Evolutionary conservation across 1,140 invertebrate species (phyloP).

Genomic region (Drosophila pseudoananassae): DNA sequence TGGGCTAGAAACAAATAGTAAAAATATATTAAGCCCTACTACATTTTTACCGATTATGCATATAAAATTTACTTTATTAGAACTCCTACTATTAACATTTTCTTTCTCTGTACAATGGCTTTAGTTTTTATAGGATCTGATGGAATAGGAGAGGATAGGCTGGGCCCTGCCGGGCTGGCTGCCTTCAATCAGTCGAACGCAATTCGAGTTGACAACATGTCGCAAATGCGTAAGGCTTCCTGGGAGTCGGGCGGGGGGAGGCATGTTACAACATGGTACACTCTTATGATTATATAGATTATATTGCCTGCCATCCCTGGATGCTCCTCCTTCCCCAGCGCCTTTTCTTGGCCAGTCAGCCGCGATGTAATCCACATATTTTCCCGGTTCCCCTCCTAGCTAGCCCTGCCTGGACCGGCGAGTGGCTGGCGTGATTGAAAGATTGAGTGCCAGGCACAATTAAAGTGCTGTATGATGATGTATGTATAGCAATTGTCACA

Average conservation of each 20-base stretch:
- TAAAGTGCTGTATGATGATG: slow-evolving; percentile 71
- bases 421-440: slow-evolving; percentile 71
- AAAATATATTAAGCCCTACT: neutral
- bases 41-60: neutral
- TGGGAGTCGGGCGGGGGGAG: slow-evolving; percentile 8
- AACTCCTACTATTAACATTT: neutral
- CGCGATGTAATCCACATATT: slow-evolving; percentile 63
- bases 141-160: slow-evolving; percentile 12
- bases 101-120: slow-evolving; percentile 14
- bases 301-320: slow-evolving; percentile 57
- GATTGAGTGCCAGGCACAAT: slow-evolving; percentile 82
- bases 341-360: slow-evolving; percentile 41
- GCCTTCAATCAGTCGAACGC: slow-evolving; percentile 81
- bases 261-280: slow-evolving; percentile 70
- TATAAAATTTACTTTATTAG: neutral
- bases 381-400: slow-evolving; percentile 1
- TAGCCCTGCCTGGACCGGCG: neutral
- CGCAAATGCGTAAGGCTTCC: slow-evolving; percentile 66
- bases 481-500: slow-evolving; percentile 75
- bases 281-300: slow-evolving; percentile 82
- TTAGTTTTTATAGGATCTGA: slow-evolving; percentile 15
- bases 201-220: slow-evolving; percentile 82
- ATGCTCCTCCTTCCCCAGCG: neutral
- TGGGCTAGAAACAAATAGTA: neutral
- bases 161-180: slow-evolving; percentile 39